Conservation (phyloP, 2,888 invertebrate species). For the Thera britannica region DNA sequence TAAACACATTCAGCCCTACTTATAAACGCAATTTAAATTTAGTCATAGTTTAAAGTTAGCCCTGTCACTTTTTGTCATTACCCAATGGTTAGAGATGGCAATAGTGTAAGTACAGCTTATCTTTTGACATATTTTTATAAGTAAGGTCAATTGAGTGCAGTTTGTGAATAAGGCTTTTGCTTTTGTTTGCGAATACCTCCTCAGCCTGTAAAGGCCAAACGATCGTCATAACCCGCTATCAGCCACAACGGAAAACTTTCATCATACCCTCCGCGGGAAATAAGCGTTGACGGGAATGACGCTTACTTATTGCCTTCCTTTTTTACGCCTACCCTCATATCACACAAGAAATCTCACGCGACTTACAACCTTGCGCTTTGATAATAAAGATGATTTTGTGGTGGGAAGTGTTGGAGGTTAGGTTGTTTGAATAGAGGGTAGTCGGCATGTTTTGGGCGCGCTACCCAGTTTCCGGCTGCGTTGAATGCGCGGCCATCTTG, state of each 20-base stretch:
- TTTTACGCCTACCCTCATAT: conserved; percentile 38
- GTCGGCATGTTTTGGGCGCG: conserved; percentile 68
- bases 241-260: conserved; percentile 74
- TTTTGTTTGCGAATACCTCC: conserved; percentile 25
- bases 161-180: conserved; percentile 27
- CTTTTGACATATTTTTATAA: no score
- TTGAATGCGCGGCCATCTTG: conserved; percentile 80
- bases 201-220: conserved; percentile 57
- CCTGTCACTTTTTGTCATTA: no score
- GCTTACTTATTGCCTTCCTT: conserved; percentile 64
- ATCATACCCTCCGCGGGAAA: conserved; percentile 78
- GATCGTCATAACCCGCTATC: conserved; percentile 72
- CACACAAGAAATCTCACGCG: conserved; percentile 7
- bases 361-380: accelerated
- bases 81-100: no score
- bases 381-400: conserved; percentile 25
- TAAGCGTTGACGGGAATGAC: conserved; percentile 70
- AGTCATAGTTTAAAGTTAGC: no score
- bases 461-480: conserved; percentile 75
- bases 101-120: no score
- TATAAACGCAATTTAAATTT: no score
- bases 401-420: conserved; percentile 12
- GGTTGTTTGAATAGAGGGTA: conserved; percentile 28
- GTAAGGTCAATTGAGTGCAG: not conserved
- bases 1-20: no score